Conservation (phyloP, 1,140 invertebrate genomes). For the Heliconius hermathena region DNA sequence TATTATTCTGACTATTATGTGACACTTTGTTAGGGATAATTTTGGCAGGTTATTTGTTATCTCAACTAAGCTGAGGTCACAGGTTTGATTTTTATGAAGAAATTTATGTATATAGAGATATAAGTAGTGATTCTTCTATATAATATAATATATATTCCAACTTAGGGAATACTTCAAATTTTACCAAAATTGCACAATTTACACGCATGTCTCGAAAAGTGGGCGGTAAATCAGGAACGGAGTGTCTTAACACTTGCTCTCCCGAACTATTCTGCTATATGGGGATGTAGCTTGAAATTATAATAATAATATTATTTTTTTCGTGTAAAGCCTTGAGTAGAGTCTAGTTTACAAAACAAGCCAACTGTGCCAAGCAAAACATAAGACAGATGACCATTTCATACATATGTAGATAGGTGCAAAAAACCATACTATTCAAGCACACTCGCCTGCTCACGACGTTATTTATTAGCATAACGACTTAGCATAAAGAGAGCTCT, state of each 20-base stretch:
- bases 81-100: neutral
- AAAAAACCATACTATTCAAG: slow-evolving; percentile 3
- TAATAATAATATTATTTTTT: neutral
- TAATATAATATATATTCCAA: no score
- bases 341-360: neutral
- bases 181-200: no score
- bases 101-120: no score
- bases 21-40: neutral
- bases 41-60: neutral
- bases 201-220: no score
- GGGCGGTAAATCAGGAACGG: no score
- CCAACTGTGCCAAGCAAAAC: neutral
- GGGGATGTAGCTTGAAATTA: neutral
- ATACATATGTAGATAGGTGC: neutral
- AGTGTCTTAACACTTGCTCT: no score
- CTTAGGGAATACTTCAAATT: no score
- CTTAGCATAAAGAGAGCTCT: neutral
- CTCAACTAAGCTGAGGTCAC: no score
- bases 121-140: no score
- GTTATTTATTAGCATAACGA: neutral
- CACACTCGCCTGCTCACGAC: slow-evolving; percentile 3
- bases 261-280: no score
- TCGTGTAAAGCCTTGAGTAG: no score
- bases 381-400: neutral
- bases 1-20: neutral